A percentile compares a stretch with the other conserved stretches of the same genome.
Evolutionary conservation across 2,113 vertebrate genomes (phyloP).

Genomic region (Plectropomus leopardus): DNA sequence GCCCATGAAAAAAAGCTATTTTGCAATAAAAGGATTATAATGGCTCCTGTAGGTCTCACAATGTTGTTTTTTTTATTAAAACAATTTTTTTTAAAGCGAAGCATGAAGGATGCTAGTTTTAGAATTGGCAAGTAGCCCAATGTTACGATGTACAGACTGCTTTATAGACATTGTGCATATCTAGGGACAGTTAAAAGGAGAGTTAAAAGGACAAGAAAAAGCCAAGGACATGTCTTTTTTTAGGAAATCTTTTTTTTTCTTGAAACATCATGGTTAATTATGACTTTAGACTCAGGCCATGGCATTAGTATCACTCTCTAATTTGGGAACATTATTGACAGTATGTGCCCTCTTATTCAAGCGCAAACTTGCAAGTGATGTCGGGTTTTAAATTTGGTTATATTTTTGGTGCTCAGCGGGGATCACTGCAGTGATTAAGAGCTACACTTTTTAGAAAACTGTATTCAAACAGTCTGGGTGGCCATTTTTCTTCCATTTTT

Average conservation of each 20-base stretch:
- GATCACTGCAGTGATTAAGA: neutral
- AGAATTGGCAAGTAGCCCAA: conserved; percentile 24
- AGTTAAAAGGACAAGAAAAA: neutral
- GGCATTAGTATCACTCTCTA: neutral
- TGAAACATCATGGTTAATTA: neutral
- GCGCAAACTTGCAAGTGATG: neutral
- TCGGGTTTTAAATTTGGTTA: neutral
- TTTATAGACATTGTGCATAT: neutral
- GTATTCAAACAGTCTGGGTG: conserved; percentile 4
- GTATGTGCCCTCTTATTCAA: neutral
- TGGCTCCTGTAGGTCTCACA: neutral
- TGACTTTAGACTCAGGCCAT: neutral
- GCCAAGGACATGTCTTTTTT: neutral
- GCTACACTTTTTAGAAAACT: conserved; percentile 6
- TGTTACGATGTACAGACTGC: neutral
- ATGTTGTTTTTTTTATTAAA: neutral
- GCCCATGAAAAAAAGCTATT: neutral
- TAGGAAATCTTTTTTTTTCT: neutral
- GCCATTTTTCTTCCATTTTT: conserved; percentile 4
- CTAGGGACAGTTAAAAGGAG: neutral
- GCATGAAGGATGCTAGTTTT: conserved; percentile 35
- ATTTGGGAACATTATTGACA: neutral
- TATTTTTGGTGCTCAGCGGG: conserved; percentile 1
- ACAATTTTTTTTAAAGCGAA: neutral
- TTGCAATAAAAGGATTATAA: conserved; percentile 17